phyloP scores from a whole-genome alignment of 2,888 invertebrate species.

The Mycalesis mineus region DNA sequence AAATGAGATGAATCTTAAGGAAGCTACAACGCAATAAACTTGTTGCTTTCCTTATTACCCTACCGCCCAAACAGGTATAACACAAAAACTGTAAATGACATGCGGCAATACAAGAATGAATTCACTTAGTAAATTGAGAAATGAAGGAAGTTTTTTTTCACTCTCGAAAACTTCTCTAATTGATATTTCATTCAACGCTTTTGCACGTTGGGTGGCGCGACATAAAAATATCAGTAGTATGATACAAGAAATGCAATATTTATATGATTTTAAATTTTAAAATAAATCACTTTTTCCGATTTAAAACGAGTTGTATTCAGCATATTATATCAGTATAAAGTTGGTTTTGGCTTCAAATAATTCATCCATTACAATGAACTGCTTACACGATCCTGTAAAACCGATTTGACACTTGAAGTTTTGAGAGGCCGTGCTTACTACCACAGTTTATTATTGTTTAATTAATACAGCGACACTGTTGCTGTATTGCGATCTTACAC shows the following conservation, averaged over 20 bases:
- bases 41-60: slow-evolving; percentile 68
- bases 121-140: slow-evolving; percentile 73
- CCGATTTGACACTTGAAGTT: too few species aligned
- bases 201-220: slow-evolving; percentile 69
- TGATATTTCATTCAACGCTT: slow-evolving; percentile 73
- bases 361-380: too few species aligned
- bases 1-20: slow-evolving; percentile 6
- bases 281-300: neutral
- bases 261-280: slow-evolving; percentile 46
- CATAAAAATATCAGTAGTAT: slow-evolving; percentile 61
- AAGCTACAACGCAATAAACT: slow-evolving; percentile 56
- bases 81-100: slow-evolving; percentile 73
- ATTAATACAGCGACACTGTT: too few species aligned
- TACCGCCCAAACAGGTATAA: slow-evolving; percentile 69
- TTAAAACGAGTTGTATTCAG: too few species aligned
- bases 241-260: slow-evolving; percentile 51
- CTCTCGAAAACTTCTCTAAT: slow-evolving; percentile 65
- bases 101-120: slow-evolving; percentile 60
- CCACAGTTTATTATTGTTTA: too few species aligned
- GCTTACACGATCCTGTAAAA: too few species aligned
- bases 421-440: too few species aligned
- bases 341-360: too few species aligned
- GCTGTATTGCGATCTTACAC: too few species aligned
- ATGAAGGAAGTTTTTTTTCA: slow-evolving; percentile 62
- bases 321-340: too few species aligned